phyloP scores from a whole-genome alignment of 1,140 invertebrate genomes.

The Aethina tumida region DNA sequence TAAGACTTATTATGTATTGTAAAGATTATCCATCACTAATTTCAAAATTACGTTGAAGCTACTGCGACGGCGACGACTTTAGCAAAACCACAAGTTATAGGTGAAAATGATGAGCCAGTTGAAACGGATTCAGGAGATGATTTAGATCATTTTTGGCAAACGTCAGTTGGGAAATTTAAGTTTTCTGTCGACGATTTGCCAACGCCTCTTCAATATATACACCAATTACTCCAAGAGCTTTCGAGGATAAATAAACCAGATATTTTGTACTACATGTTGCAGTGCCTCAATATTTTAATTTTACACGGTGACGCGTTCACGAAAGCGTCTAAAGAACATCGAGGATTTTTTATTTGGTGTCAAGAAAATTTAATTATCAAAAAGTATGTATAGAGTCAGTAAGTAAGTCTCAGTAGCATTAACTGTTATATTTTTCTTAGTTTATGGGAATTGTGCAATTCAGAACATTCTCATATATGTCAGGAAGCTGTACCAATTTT shows the following conservation, averaged over 20 bases:
- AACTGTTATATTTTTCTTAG: constrained; percentile 43
- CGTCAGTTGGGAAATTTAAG: constrained; percentile 83
- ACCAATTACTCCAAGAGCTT: constrained; percentile 78
- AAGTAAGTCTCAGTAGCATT: no score
- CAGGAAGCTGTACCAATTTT: constrained; percentile 83
- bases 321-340: constrained; percentile 78
- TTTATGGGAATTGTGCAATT: constrained; percentile 87
- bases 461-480: constrained; percentile 87
- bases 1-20: constrained; percentile 32
- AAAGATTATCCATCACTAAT: neutral
- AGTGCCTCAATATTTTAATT: constrained; percentile 84
- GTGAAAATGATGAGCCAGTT: constrained; percentile 56
- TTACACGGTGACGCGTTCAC: constrained; percentile 89
- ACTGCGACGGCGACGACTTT: constrained; percentile 53
- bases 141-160: constrained; percentile 78
- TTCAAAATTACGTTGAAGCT: constrained; percentile 33
- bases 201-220: constrained; percentile 84
- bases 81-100: constrained; percentile 52
- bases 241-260: constrained; percentile 79
- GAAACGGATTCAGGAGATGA: constrained; percentile 59
- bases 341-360: constrained; percentile 94
- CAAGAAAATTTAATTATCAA: constrained; percentile 93
- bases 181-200: constrained; percentile 88
- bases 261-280: constrained; percentile 86
- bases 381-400: constrained; percentile 54